phyloP scores from a whole-genome alignment of 1,140 invertebrate species.

The Schmidtea mediterranea region DNA sequence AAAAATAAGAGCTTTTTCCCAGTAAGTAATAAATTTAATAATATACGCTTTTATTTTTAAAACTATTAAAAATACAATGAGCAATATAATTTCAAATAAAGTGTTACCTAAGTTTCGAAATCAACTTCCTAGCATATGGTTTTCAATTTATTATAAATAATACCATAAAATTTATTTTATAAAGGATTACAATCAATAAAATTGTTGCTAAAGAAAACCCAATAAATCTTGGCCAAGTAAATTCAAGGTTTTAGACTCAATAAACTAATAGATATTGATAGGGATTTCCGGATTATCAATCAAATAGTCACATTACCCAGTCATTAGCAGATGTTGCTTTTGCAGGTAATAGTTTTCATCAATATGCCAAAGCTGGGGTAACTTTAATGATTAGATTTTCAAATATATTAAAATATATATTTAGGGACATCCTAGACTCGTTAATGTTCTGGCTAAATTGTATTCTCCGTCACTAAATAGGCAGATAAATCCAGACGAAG shows the following conservation, averaged over 20 bases:
- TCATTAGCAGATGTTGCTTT: conserved; percentile 40
- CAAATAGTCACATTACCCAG: conserved; percentile 52
- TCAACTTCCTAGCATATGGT: too few species aligned
- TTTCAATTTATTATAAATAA: neutral
- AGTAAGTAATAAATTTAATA: too few species aligned
- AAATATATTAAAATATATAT: conserved; percentile 13
- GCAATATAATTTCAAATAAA: too few species aligned
- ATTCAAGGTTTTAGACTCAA: neutral
- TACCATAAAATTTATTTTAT: conserved; percentile 7
- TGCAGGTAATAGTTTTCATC: conserved; percentile 49
- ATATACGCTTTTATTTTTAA: too few species aligned
- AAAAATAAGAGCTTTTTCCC: too few species aligned
- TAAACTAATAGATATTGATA: conserved; percentile 11
- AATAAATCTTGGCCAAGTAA: conserved; percentile 60
- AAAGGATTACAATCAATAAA: conserved; percentile 78
- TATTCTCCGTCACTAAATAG: conserved; percentile 44
- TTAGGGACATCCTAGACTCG: conserved; percentile 67
- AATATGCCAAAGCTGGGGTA: conserved; percentile 43
- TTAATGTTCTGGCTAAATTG: conserved; percentile 50
- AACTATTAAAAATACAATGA: too few species aligned
- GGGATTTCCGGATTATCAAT: conserved; percentile 77
- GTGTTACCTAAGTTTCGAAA: too few species aligned
- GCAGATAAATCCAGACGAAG: conserved; percentile 43
- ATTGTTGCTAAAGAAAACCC: conserved; percentile 60
- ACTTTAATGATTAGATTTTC: conserved; percentile 11